Base-by-base conservation (phyloP, 2,797 vertebrate species). In the Anguilla megastoma region DNA sequence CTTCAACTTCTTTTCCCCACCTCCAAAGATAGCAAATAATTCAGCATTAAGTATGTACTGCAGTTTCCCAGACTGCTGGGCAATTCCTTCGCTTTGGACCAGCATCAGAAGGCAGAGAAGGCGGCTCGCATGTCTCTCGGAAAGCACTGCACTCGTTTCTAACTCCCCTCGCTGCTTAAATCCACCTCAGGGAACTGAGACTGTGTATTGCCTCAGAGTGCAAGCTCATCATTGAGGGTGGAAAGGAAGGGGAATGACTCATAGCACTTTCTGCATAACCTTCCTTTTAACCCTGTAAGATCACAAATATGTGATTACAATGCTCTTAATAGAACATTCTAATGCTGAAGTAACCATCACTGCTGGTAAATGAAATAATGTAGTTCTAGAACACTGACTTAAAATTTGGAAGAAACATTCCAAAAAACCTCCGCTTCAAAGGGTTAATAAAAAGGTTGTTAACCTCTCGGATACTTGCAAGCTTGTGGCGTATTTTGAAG, bases 401-500 rank as follows among this genome's bases (percentile, higher is more conserved):
- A 41, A 45, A 45, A 45, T 45, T 45, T 45, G 41, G 41, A 45
- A 2, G 41, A 45, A 45, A 45, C 41, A 45, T 45, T 45, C 41
- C 41, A 45, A 45, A 41, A 45, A 4, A 45, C 41, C 41, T 45
- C 41, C 41, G 41, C 41, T 45, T 45, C 41, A 45, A 45, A 45
- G 41, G 41, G 41, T 45, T 45, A 45, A 45, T 56, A 69, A 52
- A 74, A n/a, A 36, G 36, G 56, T 71, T 85, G 63, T 79, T 74
- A 88, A 83, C 52, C 88, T 91, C 85, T 88, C 50, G 52, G 79
- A 88, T 86, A 60, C 45, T 89, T 90, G 90, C 87, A 60, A 66
- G 88, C 89, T 60, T 79, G 16, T 12, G 52, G 52, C 86, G 85
- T 86, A 88, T 90, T 89, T 91, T 27, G 69, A 91, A 94, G 91